These are phyloP conservation scores for Siphamia tubifer DNA, from an alignment of 2,113 vertebrate species.

Conservation along the genomic window DNA sequence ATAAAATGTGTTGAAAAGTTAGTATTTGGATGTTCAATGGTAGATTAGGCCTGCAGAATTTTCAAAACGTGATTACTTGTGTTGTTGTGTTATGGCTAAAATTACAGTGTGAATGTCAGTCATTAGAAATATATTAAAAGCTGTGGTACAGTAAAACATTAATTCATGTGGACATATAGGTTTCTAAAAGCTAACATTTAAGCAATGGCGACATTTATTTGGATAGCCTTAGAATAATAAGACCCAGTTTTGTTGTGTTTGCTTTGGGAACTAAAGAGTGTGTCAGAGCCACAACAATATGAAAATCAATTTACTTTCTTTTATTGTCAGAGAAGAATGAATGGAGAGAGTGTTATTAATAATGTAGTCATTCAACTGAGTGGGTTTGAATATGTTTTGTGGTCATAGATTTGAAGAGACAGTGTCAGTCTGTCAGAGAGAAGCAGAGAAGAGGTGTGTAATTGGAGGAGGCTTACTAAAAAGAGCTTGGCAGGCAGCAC, in stretches of 20 bases:
- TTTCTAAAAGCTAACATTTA: neutral
- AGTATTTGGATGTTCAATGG: too few species aligned
- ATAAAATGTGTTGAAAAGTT: neutral
- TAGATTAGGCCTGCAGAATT: too few species aligned
- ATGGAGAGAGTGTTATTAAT: neutral
- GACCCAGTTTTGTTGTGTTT: neutral
- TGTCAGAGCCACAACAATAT: neutral
- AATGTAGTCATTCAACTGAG: neutral
- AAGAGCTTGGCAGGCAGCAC: slow-evolving; percentile 34
- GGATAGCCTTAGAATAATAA: neutral
- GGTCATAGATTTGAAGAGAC: slow-evolving; percentile 17
- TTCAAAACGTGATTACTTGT: too few species aligned
- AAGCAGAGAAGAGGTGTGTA: slow-evolving; percentile 5
- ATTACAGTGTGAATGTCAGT: neutral
- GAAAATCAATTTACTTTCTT: neutral
- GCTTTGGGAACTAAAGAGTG: neutral
- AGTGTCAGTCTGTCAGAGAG: slow-evolving; percentile 17
- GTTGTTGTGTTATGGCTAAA: neutral
- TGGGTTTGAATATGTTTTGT: neutral
- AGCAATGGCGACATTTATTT: neutral
- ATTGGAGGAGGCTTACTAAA: slow-evolving; percentile 29
- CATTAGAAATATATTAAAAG: neutral
- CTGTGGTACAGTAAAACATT: neutral
- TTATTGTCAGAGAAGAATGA: neutral
- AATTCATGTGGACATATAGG: neutral